Conservation (phyloP, 2,888 invertebrate genomes). For the Napeogenes inachia region DNA sequence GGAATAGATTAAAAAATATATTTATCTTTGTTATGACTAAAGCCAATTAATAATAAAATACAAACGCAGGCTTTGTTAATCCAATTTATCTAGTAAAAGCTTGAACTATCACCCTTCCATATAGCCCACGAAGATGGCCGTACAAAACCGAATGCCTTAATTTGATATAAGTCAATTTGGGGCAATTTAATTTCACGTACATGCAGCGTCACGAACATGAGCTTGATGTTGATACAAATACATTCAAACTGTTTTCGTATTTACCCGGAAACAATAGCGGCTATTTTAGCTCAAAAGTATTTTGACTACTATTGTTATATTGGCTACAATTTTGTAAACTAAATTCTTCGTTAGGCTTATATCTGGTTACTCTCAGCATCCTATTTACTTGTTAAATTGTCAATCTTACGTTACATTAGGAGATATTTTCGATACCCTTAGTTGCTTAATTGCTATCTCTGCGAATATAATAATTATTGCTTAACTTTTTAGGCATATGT, state of each 20-base stretch:
- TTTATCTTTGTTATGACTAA: no score
- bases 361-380: background rate
- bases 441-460: no score
- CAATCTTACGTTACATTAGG: no score
- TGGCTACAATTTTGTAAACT: constrained; percentile 24
- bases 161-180: constrained; percentile 74
- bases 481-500: no score
- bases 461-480: no score
- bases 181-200: constrained; percentile 70
- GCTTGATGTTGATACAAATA: constrained; percentile 30
- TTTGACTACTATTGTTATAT: constrained; percentile 18
- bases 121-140: constrained; percentile 55
- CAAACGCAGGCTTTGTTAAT: no score
- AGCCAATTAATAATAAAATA: no score
- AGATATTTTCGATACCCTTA: no score
- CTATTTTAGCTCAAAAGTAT: constrained; percentile 26
- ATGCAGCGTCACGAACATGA: constrained; percentile 48
- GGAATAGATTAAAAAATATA: background rate
- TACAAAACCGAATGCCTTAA: constrained; percentile 71
- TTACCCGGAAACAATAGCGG: constrained; percentile 24
- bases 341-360: constrained; percentile 12
- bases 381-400: background rate
- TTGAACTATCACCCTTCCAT: constrained; percentile 30
- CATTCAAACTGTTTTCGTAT: constrained; percentile 26
- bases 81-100: no score